Conservation (phyloP, 2,888 invertebrate genomes). For the Cetonia aurata region DNA sequence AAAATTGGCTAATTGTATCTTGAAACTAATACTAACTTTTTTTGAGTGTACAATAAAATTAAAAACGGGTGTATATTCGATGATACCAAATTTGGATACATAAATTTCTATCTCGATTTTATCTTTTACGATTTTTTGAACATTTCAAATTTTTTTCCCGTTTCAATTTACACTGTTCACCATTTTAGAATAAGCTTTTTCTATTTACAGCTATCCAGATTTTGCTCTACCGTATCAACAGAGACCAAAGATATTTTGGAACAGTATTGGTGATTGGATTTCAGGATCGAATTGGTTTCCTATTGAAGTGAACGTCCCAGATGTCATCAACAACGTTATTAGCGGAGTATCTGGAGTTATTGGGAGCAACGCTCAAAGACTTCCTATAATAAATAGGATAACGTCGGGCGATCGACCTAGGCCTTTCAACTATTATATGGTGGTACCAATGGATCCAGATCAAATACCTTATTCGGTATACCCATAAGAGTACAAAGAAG, state of each 20-base stretch:
- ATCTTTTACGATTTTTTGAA: background rate
- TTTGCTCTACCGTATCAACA: background rate
- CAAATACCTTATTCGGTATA: constrained; percentile 30
- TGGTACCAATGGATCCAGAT: constrained; percentile 42
- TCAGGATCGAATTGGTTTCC: constrained; percentile 72
- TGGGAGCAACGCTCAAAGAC: constrained; percentile 47
- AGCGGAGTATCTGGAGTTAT: constrained; percentile 46
- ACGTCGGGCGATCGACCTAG: constrained; percentile 47
- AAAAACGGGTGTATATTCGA: no score
- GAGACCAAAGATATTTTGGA: constrained; percentile 34
- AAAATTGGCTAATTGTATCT: no score
- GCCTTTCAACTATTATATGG: constrained; percentile 46
- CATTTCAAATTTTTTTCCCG: background rate
- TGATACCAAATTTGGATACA: no score
- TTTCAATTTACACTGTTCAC: background rate
- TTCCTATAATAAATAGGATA: constrained; percentile 52
- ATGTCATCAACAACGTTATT: constrained; percentile 65
- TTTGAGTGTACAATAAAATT: no score
- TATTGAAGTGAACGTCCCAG: constrained; percentile 75
- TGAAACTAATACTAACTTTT: no score
- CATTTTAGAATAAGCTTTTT: background rate
- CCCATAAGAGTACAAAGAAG: constrained; percentile 14
- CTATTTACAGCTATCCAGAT: constrained; percentile 23
- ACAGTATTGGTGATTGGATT: constrained; percentile 63
- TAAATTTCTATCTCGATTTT: no score